Conservation (phyloP, 2,888 invertebrate genomes). For the Xylocampa areola region DNA sequence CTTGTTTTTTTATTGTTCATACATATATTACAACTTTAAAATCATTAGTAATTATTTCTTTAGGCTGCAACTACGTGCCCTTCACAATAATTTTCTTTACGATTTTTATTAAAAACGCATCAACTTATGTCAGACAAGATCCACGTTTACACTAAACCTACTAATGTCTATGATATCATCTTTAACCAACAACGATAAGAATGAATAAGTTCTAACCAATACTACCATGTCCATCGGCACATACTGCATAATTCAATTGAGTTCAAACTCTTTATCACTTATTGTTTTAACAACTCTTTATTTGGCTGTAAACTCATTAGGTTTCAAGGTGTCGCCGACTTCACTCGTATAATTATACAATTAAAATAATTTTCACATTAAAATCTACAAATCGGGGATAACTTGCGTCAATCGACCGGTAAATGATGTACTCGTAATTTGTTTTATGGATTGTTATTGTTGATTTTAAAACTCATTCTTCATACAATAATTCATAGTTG, state of each 20-base stretch:
- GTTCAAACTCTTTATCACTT: conserved; percentile 44
- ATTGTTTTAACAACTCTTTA: conserved; percentile 51
- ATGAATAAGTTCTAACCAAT: not conserved
- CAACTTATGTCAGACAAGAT: not conserved
- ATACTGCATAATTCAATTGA: conserved; percentile 34
- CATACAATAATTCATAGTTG: not conserved
- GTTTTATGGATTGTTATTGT: conserved; percentile 33
- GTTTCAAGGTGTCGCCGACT: conserved; percentile 50
- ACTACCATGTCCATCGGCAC: conserved; percentile 7
- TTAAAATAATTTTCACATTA: conserved; percentile 60
- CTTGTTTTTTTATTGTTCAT: too few relatives aligned
- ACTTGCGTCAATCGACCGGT: conserved; percentile 52
- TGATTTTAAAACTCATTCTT: not conserved
- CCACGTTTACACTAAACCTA: not conserved
- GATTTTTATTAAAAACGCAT: too few relatives aligned
- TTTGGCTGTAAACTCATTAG: conserved; percentile 55
- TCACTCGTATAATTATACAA: conserved; percentile 42
- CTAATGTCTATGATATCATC: not conserved
- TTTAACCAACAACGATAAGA: not conserved
- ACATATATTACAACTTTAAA: too few relatives aligned
- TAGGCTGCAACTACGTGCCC: too few relatives aligned
- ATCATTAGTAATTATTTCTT: too few relatives aligned
- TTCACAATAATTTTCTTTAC: too few relatives aligned
- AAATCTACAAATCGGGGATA: conserved; percentile 37
- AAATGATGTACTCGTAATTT: conserved; percentile 34